These are phyloP conservation scores for Pelochelys cantorii DNA, from an alignment of 2,797 vertebrate species.

Conservation along the genomic window DNA sequence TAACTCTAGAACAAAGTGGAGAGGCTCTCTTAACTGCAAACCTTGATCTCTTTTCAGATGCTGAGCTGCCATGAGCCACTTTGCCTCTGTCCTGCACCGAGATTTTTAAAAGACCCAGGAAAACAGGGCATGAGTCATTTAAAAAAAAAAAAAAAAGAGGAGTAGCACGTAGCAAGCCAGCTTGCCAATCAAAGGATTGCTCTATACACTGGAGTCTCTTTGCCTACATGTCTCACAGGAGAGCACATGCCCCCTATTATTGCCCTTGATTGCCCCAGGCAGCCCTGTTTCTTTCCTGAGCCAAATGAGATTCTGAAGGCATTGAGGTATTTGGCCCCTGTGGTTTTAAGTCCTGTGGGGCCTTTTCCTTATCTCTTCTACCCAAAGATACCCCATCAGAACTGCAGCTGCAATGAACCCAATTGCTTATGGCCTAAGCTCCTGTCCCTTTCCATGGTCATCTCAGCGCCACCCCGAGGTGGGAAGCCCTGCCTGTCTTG, in stretches of 20 bases:
- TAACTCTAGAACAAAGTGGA: not conserved
- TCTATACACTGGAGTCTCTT: not conserved
- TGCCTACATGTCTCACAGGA: not conserved
- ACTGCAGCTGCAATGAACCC: not conserved
- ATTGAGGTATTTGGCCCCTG: not conserved
- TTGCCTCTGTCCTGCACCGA: accelerated
- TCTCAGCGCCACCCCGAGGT: not conserved
- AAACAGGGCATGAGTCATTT: not conserved
- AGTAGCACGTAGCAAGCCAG: not conserved
- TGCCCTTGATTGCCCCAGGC: not conserved
- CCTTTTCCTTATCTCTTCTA: not conserved
- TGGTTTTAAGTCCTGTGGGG: not conserved
- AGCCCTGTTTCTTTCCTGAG: not conserved
- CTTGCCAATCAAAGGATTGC: not conserved
- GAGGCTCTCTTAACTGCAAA: not conserved
- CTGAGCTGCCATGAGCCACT: accelerated
- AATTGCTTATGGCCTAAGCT: not conserved
- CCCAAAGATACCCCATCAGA: too few species aligned
- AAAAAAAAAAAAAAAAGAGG: not conserved
- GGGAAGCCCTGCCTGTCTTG: not conserved
- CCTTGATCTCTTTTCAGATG: not conserved
- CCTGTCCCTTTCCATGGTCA: not conserved
- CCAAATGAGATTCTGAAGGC: not conserved
- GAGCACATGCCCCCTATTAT: not conserved
- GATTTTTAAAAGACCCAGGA: not conserved